A percentile compares a stretch with the other conserved stretches of the same genome.
phyloP scores from a whole-genome alignment of 2,113 vertebrate species.

The Atrichornis clamosus region DNA sequence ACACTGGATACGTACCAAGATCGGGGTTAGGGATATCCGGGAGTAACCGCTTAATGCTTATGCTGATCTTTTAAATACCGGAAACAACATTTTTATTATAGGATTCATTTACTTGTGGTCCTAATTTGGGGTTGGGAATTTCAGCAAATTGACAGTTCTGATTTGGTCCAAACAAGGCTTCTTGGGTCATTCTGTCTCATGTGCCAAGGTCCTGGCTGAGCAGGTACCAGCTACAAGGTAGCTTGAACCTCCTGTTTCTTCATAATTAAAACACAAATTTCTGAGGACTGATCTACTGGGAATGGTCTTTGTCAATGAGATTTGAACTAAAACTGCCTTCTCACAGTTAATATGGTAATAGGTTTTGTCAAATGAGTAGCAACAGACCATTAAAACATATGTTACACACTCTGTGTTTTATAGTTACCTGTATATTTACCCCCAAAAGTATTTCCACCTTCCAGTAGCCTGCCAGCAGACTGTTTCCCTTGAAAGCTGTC shows the following conservation, averaged over 20 bases:
- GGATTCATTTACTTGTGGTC: slow-evolving; percentile 15
- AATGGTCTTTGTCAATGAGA: neutral
- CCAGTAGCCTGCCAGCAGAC: neutral
- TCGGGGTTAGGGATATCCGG: neutral
- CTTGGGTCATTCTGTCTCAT: neutral
- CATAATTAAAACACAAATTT: neutral
- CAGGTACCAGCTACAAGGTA: neutral
- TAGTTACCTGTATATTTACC: neutral
- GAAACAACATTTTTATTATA: neutral
- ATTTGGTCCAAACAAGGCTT: neutral
- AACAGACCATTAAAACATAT: neutral
- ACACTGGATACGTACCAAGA: neutral
- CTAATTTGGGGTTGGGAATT: neutral
- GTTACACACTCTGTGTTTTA: neutral
- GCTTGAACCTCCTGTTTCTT: neutral
- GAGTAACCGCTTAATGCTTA: neutral
- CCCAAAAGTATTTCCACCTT: neutral
- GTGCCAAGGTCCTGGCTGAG: neutral
- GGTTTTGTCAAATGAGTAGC: neutral
- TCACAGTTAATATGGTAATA: neutral
- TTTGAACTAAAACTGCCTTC: neutral
- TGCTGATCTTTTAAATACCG: neutral
- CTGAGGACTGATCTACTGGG: neutral
- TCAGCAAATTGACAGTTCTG: neutral
- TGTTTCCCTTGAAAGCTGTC: neutral